A percentile compares a stretch with the other conserved stretches of the same genome.
Conservation (phyloP, 1,140 invertebrate genomes). For the Epicauta chinensis region DNA sequence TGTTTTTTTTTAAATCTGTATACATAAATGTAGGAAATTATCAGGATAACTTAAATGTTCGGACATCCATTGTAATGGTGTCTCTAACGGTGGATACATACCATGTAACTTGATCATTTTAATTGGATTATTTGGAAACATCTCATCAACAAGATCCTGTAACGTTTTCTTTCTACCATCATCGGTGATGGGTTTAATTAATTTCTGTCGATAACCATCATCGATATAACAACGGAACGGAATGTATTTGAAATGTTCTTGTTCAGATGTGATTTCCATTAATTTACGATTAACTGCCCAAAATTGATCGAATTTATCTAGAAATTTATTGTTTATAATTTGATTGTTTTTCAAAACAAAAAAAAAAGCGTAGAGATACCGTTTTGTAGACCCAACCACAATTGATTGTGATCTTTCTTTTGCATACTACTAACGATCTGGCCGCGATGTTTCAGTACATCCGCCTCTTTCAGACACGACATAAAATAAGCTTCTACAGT, state of each 20-base stretch:
- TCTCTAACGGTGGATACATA: conserved; percentile 76
- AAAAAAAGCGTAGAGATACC: conserved; percentile 50
- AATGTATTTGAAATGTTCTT: conserved; percentile 85
- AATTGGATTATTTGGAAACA: conserved; percentile 55
- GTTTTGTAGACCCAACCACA: conserved; percentile 92
- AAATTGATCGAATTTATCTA: conserved; percentile 98
- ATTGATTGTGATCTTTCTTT: conserved; percentile 94
- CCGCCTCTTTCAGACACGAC: conserved; percentile 95
- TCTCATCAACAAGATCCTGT: conserved; percentile 62
- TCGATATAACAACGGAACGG: conserved; percentile 84
- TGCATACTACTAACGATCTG: conserved; percentile 93
- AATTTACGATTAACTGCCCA: conserved; percentile 94
- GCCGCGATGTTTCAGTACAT: conserved; percentile 89
- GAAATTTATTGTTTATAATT: no score
- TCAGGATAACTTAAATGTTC: conserved; percentile 98
- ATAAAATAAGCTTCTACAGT: conserved; percentile 90
- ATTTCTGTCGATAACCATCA: conserved; percentile 68
- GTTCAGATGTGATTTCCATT: conserved; percentile 75
- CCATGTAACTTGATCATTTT: conserved; percentile 78
- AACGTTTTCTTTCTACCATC: conserved; percentile 70
- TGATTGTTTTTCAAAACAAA: background rate
- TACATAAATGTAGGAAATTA: conserved; percentile 90
- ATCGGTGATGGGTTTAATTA: conserved; percentile 67
- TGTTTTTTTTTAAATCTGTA: no score
- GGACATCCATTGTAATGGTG: conserved; percentile 95